Base-by-base conservation (phyloP, 2,888 invertebrate genomes). In the Orthonychiurus folsomi region DNA sequence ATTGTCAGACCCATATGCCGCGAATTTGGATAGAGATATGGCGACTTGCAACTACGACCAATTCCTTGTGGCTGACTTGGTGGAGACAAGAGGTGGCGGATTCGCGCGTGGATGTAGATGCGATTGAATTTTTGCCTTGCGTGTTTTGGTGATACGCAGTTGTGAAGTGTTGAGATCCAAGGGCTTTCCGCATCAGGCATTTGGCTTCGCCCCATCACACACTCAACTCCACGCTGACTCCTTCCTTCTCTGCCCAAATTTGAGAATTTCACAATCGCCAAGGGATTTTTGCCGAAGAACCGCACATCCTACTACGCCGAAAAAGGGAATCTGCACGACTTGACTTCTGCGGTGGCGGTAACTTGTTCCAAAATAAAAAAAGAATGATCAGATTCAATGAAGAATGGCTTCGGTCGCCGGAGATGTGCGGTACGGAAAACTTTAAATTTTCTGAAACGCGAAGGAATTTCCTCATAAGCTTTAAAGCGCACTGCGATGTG, bases 21-120 rank as follows among this genome's bases (percentile, higher is more conserved):
- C 48, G 48, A 48, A 48, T 48, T 48, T 48, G 12, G 48, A 48
- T 12, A 48, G 48, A n/a, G n/a, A n/a, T n/a, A n/a, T n/a, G n/a
- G 52, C 5, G 20, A 52, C 5, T 37, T 37, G 5, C 9, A 37
- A 37, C 15, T 37, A 9, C 15, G 37, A 15, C 15, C 15, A 15
- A 37, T 37, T 37, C n/a, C 15, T 37, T 37, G 37, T 37, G 37
- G 37, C 5, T 37, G 15, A 15, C 37, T 15, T 9, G 37, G 5
- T 5, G 15, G 15, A 37, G 37, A 15, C 5, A 37, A 37, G 37
- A 15, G 37, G 5, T 37, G 37, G 37, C 37, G 37, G 37, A 5
- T 37, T n/a, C n/a, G n/a, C n/a, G n/a, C n/a, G n/a, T n/a, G n/a
- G n/a, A n/a, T n/a, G n/a, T n/a, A n/a, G n/a, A n/a, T n/a, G n/a